Percentiles rank a stretch among this genome's conserved stretches.
These are phyloP conservation scores for Minunthozetes semirufus DNA, from an alignment of 2,888 invertebrate genomes.

Conservation along the genomic window DNA sequence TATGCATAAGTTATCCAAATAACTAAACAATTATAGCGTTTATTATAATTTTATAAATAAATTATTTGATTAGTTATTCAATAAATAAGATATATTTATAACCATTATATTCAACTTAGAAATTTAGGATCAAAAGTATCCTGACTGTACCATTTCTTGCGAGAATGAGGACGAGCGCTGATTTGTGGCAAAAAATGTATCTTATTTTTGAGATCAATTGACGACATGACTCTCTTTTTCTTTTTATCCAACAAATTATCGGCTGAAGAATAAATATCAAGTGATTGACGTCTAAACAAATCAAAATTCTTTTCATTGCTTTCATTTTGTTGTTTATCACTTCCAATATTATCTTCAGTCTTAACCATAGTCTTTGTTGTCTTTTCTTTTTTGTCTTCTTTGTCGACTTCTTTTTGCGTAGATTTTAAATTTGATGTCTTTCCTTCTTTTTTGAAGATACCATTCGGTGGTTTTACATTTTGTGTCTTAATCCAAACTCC, in stretches of 20 bases:
- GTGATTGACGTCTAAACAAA: background rate
- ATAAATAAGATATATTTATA: too few species aligned
- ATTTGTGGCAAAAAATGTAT: background rate
- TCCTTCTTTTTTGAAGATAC: too few species aligned
- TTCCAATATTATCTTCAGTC: background rate
- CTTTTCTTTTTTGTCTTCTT: too few species aligned
- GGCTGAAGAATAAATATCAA: background rate
- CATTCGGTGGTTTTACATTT: too few species aligned
- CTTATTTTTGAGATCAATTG: background rate
- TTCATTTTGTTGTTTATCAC: background rate
- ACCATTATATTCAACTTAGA: too few species aligned
- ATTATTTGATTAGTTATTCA: too few species aligned
- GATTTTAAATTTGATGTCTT: too few species aligned
- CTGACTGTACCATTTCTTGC: conserved; percentile 10
- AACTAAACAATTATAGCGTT: too few species aligned
- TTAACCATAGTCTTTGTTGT: background rate
- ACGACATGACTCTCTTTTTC: background rate
- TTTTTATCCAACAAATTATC: background rate
- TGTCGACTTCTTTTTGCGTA: background rate
- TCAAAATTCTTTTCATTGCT: too few species aligned
- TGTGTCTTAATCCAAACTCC: background rate
- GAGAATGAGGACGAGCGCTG: background rate
- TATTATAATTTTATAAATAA: too few species aligned
- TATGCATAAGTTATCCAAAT: too few species aligned
- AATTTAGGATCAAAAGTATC: background rate